A percentile compares a stretch with the other conserved stretches of the same genome.
These are phyloP conservation scores for Ricordea florida DNA, from an alignment of 92 coral and sea anemone genomes.

Conservation along the genomic window DNA sequence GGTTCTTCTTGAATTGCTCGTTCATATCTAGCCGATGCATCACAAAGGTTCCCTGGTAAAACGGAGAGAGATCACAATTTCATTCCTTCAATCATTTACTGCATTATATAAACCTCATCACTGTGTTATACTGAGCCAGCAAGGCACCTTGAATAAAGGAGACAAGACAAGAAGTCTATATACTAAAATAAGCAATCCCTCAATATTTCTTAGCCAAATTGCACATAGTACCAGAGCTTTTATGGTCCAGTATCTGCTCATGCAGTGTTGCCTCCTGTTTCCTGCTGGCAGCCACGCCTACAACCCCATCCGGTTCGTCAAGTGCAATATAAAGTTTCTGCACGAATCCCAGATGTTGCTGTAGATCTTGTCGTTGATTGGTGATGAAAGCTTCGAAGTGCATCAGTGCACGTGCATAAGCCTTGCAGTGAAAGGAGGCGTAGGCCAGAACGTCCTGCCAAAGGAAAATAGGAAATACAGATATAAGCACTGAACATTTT, in stretches of 20 bases:
- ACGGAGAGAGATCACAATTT: background rate
- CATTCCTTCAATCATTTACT: too few relatives aligned
- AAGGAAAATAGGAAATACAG: background rate
- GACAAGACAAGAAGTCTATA: too few relatives aligned
- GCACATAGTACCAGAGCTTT: slow-evolving; percentile 74
- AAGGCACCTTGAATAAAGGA: too few relatives aligned
- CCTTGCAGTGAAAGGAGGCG: slow-evolving; percentile 97
- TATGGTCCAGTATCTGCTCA: slow-evolving; percentile 93
- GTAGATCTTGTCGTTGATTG: slow-evolving; percentile 75
- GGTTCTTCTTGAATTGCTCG: slow-evolving; percentile 96
- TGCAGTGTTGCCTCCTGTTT: slow-evolving; percentile 82
- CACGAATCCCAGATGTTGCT: slow-evolving; percentile 82
- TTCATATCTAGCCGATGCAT: slow-evolving; percentile 98
- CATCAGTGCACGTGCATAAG: slow-evolving; percentile 97
- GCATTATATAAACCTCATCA: too few relatives aligned
- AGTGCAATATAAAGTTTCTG: slow-evolving; percentile 93
- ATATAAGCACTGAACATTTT: too few relatives aligned
- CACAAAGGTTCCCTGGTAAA: slow-evolving; percentile 83
- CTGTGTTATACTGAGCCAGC: too few relatives aligned
- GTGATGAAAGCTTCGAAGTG: slow-evolving; percentile 92
- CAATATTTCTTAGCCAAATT: too few relatives aligned
- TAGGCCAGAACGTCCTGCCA: slow-evolving; percentile 81
- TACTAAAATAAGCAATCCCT: background rate
- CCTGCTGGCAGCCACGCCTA: slow-evolving; percentile 95
- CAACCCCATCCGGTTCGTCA: slow-evolving; percentile 96